phyloP scores from a whole-genome alignment of 2,113 vertebrate genomes.

The Terrapene triunguis region DNA sequence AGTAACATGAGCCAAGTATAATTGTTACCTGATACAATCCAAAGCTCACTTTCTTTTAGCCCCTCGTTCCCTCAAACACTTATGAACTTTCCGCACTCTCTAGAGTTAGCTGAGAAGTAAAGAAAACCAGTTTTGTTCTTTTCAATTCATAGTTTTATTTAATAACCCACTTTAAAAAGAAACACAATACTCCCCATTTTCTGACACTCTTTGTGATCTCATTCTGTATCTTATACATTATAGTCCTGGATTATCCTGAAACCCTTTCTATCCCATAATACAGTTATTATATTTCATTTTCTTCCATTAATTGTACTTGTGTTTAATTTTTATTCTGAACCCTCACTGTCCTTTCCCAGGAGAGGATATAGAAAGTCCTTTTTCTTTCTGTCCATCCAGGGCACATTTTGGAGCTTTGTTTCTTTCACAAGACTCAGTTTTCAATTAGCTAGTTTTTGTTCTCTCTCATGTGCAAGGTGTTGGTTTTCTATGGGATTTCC shows the following conservation, averaged over 20 bases:
- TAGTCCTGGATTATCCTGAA: neutral
- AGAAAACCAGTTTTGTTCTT: neutral
- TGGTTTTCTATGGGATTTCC: neutral
- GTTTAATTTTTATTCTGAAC: neutral
- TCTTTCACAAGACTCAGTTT: neutral
- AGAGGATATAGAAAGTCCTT: neutral
- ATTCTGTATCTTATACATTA: too few relatives aligned
- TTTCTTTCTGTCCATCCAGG: neutral
- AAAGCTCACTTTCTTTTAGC: neutral
- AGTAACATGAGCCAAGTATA: neutral
- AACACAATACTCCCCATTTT: neutral
- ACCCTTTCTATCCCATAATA: neutral
- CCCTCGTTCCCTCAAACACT: neutral
- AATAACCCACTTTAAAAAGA: neutral
- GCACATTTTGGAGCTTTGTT: neutral
- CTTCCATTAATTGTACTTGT: neutral
- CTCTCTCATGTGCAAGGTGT: neutral
- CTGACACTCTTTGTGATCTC: neutral
- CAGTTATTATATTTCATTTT: neutral
- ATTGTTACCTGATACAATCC: neutral
- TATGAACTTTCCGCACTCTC: neutral
- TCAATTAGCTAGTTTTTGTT: neutral
- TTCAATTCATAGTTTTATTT: neutral
- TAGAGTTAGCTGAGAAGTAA: neutral
- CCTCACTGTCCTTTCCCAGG: fast-evolving